phyloP scores from a whole-genome alignment of 2,797 vertebrate species.

The Lacerta agilis region DNA sequence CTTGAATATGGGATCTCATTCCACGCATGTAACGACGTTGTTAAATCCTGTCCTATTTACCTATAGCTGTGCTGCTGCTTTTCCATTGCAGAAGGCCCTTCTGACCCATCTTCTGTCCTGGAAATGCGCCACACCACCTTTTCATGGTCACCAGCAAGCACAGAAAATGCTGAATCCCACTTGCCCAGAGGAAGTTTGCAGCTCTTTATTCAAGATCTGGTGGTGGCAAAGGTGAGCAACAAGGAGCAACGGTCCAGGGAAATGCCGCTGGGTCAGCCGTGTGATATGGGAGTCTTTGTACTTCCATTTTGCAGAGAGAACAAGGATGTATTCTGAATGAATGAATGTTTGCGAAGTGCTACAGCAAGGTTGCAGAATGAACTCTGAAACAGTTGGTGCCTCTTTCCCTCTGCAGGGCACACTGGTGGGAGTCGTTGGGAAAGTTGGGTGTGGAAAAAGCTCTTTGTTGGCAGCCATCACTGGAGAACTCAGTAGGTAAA shows the following conservation, averaged over 20 bases:
- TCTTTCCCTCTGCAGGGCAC: slow-evolving; percentile 81
- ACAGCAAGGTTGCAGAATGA: neutral
- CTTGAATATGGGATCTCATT: neutral
- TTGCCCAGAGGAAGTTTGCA: slow-evolving; percentile 71
- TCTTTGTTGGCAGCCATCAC: slow-evolving; percentile 90
- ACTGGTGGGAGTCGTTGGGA: slow-evolving; percentile 91
- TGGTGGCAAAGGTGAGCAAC: slow-evolving; percentile 84
- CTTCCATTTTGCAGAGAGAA: neutral
- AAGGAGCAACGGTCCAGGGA: neutral
- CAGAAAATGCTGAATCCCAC: slow-evolving; percentile 48
- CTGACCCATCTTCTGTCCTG: slow-evolving; percentile 75
- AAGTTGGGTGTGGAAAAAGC: slow-evolving; percentile 96
- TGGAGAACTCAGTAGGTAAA: slow-evolving; percentile 93
- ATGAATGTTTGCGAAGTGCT: neutral
- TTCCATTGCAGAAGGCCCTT: slow-evolving; percentile 79
- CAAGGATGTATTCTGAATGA: neutral
- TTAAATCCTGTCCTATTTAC: neutral
- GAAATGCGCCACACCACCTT: slow-evolving; percentile 85
- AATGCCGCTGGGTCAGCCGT: neutral
- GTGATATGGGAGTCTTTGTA: neutral
- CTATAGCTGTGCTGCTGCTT: slow-evolving; percentile 14
- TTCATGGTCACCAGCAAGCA: slow-evolving; percentile 82
- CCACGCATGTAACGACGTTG: too few relatives aligned
- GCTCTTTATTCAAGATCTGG: slow-evolving; percentile 83
- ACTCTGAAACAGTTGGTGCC: slow-evolving; percentile 18